Conservation (phyloP, 2,113 vertebrate species). For the Gopherus flavomarginatus region DNA sequence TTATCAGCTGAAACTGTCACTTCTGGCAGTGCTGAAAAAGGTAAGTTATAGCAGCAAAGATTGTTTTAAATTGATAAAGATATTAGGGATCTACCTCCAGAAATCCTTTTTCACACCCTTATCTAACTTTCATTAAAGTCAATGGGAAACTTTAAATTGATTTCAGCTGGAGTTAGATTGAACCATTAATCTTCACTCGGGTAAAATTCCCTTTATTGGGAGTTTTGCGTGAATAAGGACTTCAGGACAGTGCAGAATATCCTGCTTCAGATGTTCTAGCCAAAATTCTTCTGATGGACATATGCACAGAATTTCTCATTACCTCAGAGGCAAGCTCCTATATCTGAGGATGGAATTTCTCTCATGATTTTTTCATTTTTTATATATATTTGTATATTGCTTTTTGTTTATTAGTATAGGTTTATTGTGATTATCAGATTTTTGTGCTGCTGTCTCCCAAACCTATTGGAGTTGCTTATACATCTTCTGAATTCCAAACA, state of each 20-base stretch:
- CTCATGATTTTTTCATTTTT: background rate
- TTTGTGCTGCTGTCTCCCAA: background rate
- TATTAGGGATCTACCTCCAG: background rate
- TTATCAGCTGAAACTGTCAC: background rate
- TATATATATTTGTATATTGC: background rate
- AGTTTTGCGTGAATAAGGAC: slow-evolving; percentile 36
- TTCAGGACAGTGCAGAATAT: slow-evolving; percentile 12
- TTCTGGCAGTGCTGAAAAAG: background rate
- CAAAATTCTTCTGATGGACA: background rate
- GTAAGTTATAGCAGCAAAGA: background rate
- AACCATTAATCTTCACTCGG: background rate
- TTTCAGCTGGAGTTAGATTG: background rate
- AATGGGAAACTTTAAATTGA: background rate
- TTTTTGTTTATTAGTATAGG: background rate
- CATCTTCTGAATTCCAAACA: rapidly evolving
- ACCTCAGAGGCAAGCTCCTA: background rate
- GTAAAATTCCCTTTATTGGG: background rate
- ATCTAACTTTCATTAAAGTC: background rate
- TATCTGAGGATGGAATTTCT: background rate
- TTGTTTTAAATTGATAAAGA: background rate
- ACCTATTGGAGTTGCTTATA: background rate
- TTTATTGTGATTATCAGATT: background rate
- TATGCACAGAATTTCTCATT: background rate
- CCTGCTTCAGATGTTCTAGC: background rate
- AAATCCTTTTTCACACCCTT: background rate